These are phyloP conservation scores for Lates calcarifer DNA, from an alignment of 2,113 vertebrate genomes.

Conservation along the genomic window DNA sequence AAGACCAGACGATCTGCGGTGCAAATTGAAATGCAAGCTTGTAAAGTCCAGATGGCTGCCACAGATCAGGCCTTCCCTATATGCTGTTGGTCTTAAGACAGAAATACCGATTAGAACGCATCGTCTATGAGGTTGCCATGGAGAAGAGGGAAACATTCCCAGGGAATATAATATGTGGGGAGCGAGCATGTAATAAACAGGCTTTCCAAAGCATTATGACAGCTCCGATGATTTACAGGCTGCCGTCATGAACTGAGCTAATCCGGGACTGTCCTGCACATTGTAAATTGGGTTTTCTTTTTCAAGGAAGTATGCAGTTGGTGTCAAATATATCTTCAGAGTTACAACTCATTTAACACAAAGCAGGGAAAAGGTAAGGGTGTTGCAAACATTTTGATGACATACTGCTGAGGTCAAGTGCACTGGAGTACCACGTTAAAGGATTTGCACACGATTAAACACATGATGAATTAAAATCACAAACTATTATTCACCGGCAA, in stretches of 20 bases:
- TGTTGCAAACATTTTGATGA: slow-evolving; percentile 28
- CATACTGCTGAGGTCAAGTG: slow-evolving; percentile 12
- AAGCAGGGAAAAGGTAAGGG: slow-evolving; percentile 28
- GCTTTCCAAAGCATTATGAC: slow-evolving; percentile 36
- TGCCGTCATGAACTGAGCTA: slow-evolving; percentile 42
- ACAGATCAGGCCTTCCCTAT: slow-evolving; percentile 24
- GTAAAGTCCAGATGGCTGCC: slow-evolving; percentile 60
- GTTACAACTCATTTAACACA: slow-evolving; percentile 1
- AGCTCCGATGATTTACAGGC: slow-evolving; percentile 61
- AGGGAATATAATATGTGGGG: slow-evolving; percentile 29
- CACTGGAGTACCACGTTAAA: not conserved
- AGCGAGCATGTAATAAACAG: slow-evolving; percentile 62
- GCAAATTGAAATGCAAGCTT: slow-evolving; percentile 60
- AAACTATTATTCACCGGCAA: not conserved
- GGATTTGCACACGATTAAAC: not conserved
- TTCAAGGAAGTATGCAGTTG: slow-evolving; percentile 44
- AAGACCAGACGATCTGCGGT: slow-evolving; percentile 26
- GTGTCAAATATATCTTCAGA: slow-evolving; percentile 36
- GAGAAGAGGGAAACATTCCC: slow-evolving; percentile 71
- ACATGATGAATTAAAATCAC: not conserved
- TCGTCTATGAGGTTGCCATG: slow-evolving; percentile 64
- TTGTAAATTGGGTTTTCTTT: slow-evolving; percentile 64
- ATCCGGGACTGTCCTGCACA: slow-evolving; percentile 51
- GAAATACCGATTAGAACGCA: slow-evolving; percentile 63
- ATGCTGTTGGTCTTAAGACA: slow-evolving; percentile 40